Conservation (phyloP, 2,888 invertebrate species). For the Scaptodrosophila latifasciaeformis region DNA sequence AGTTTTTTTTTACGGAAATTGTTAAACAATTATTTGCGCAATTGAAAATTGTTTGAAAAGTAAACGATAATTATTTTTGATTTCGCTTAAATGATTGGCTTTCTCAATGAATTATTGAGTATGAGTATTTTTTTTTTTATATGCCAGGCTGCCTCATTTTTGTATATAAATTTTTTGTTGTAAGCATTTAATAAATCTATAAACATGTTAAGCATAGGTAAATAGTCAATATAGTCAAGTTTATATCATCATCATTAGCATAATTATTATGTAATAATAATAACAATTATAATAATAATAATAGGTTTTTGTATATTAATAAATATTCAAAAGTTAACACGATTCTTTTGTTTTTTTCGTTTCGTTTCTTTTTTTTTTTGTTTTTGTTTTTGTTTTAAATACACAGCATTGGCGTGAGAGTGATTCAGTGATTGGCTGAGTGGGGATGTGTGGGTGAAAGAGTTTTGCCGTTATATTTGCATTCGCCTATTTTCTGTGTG, state of each 20-base stretch:
- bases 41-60: too few species aligned
- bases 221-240: slow-evolving; percentile 59
- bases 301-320: slow-evolving; percentile 16
- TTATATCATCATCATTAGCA: slow-evolving; percentile 24
- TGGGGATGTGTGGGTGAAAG: slow-evolving; percentile 10
- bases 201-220: slow-evolving; percentile 54
- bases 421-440: slow-evolving; percentile 25
- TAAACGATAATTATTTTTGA: too few species aligned
- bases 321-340: slow-evolving; percentile 61
- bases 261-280: slow-evolving; percentile 27
- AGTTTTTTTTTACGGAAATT: slow-evolving; percentile 5
- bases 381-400: slow-evolving; percentile 31
- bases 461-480: slow-evolving; percentile 12
- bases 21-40: background rate
- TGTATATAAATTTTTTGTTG: slow-evolving; percentile 19
- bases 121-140: slow-evolving; percentile 26
- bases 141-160: slow-evolving; percentile 7
- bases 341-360: slow-evolving; percentile 18
- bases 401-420: slow-evolving; percentile 42
- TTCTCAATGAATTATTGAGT: too few species aligned
- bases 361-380: too few species aligned
- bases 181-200: slow-evolving; percentile 45
- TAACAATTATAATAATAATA: background rate
- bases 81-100: slow-evolving; percentile 4
- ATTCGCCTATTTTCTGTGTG: slow-evolving; percentile 9